phyloP scores from a whole-genome alignment of 2,888 invertebrate genomes.

The Parnassius smintheus region DNA sequence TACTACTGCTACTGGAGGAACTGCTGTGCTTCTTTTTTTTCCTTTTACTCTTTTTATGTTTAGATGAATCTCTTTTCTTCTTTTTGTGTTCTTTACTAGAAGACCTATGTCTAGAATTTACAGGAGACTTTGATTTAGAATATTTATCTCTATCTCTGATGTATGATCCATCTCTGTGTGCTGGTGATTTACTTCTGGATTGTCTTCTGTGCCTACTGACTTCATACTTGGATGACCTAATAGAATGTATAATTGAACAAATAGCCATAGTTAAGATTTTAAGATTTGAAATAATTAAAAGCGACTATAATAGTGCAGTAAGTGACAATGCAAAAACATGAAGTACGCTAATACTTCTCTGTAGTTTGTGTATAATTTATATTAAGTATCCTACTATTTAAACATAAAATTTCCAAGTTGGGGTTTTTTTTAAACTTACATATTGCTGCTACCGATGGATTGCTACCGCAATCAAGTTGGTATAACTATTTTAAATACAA shows the following conservation, averaged over 20 bases:
- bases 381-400: too few relatives aligned
- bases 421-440: too few relatives aligned
- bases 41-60: constrained; percentile 54
- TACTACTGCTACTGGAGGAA: constrained; percentile 52
- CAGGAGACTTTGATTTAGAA: constrained; percentile 38
- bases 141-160: constrained; percentile 38
- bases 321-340: too few relatives aligned
- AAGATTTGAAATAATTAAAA: too few relatives aligned
- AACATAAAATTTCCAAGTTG: too few relatives aligned
- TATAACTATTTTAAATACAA: too few relatives aligned
- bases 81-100: constrained; percentile 40
- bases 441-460: too few relatives aligned
- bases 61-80: constrained; percentile 34
- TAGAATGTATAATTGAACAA: not conserved
- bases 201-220: constrained; percentile 42
- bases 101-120: constrained; percentile 44
- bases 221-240: constrained; percentile 60
- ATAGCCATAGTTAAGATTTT: not conserved
- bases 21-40: constrained; percentile 55
- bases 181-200: constrained; percentile 47
- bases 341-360: too few relatives aligned
- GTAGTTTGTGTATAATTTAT: too few relatives aligned
- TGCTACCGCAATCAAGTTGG: too few relatives aligned
- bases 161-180: constrained; percentile 38
- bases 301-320: not conserved